phyloP scores from a whole-genome alignment of 2,113 vertebrate species.

The Chloropsis hardwickii region DNA sequence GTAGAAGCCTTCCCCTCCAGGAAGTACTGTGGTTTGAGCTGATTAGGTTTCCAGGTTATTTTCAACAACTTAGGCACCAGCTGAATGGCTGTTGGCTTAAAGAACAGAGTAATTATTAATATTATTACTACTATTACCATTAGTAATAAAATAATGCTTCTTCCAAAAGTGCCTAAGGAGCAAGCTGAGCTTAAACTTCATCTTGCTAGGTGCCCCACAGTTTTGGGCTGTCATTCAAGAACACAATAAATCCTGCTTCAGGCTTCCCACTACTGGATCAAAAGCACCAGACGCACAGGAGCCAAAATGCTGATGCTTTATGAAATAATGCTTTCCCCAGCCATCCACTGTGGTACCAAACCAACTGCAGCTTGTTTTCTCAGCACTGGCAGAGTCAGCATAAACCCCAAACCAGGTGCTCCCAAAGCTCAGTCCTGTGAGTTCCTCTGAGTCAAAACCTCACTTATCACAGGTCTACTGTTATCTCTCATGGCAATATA shows the following conservation, averaged over 20 bases:
- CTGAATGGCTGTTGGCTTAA: background rate
- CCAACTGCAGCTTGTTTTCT: background rate
- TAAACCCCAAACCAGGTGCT: background rate
- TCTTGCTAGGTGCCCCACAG: background rate
- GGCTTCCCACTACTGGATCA: constrained; percentile 21
- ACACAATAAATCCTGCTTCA: constrained; percentile 14
- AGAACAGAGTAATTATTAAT: background rate
- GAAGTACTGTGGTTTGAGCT: background rate
- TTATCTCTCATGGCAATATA: background rate
- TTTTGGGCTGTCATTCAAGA: constrained; percentile 15
- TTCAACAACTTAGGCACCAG: background rate
- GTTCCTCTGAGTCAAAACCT: background rate
- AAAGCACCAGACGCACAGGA: background rate
- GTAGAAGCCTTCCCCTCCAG: background rate
- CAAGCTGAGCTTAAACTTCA: background rate
- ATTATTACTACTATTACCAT: constrained; percentile 16
- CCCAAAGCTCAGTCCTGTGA: background rate
- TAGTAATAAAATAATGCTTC: background rate
- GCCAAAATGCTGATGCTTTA: background rate
- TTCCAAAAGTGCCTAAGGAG: constrained; percentile 35
- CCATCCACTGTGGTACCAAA: background rate
- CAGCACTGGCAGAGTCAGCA: background rate
- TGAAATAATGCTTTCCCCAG: background rate
- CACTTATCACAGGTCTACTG: background rate
- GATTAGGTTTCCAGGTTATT: background rate